These are phyloP conservation scores for Coelopa frigida DNA, from an alignment of 1,140 invertebrate species.

Conservation along the genomic window DNA sequence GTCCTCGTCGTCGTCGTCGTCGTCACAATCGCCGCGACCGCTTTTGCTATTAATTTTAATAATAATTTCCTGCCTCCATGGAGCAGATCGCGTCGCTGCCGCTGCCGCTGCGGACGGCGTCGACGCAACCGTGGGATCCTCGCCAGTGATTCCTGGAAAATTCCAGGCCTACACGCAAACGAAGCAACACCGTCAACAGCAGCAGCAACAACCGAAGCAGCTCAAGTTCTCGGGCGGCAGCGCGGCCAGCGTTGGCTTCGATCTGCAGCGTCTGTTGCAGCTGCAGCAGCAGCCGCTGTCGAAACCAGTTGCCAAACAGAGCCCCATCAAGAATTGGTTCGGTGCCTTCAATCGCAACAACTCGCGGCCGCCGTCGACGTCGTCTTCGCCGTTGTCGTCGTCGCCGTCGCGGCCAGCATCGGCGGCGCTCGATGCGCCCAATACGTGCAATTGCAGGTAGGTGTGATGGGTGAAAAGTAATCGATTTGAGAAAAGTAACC, in stretches of 20 bases:
- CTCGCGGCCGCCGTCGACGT: conserved; percentile 19
- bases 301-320: conserved; percentile 40
- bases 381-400: too few species aligned
- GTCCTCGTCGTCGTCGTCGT: too few species aligned
- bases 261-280: too few species aligned
- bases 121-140: too few species aligned
- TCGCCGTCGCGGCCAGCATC: not conserved
- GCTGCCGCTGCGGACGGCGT: too few species aligned
- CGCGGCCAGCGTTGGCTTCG: conserved; percentile 8
- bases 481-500: too few species aligned
- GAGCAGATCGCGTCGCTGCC: too few species aligned
- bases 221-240: conserved; percentile 11
- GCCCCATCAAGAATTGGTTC: conserved; percentile 45
- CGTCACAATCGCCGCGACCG: too few species aligned
- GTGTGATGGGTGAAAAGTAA: too few species aligned
- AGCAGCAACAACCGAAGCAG: conserved; percentile 9
- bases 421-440: conserved; percentile 30
- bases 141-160: conserved; percentile 37
- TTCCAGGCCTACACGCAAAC: conserved; percentile 32
- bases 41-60: conserved; percentile 34
- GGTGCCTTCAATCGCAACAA: conserved; percentile 40
- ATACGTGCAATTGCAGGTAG: conserved; percentile 41
- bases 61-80: conserved; percentile 38
- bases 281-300: too few species aligned
- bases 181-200: conserved; percentile 15